Base-by-base conservation (phyloP, 2,888 invertebrate species). In the Gisinianus flammeolus region DNA sequence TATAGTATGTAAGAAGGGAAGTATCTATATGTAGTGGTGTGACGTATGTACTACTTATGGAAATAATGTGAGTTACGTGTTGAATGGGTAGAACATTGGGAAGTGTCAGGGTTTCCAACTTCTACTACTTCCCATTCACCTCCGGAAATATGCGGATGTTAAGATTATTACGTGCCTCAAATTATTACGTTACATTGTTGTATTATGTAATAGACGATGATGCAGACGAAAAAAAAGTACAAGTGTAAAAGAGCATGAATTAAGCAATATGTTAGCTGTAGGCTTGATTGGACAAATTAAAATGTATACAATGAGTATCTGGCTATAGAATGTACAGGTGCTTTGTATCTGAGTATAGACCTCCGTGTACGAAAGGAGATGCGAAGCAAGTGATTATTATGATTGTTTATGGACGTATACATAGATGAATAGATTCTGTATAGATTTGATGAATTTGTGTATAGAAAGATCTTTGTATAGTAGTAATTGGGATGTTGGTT, bases 61-160 rank as follows among this genome's bases (percentile, higher is more conserved):
- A 52, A 54, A 56, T 26, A 30, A 22, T 16, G 28, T 6, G 22
- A 62, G 62, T 31, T n/a, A 58, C 58, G 58, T 58, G 33, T 24
- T 58, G 58, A 68, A 35, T 31, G 69, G n/a, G 70, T 33, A 66
- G 62, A 76, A 77, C 81, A 80, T 81, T 80, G 81, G 72, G 71
- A 74, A 78, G 71, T 80, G 81, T 81, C 81, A 81, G 78, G 81
- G 81, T 76, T 79, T 79, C 79, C 77, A 76, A 78, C 78, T 78
- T 73, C 79, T 69, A 79, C 79, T 64, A 81, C 81, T 81, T 81
- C 81, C 81, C 75, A 81, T 64, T 78, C 79, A 80, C 81, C 79
- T 79, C 78, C 76, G 74, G 62, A 75, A 68, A 75, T 70, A 81
- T 81, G 80, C 79, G 79, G 80, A 81, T 81, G 76, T 80, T 76